Conservation (phyloP, 2,888 invertebrate genomes). For the Drosophila falleni region DNA sequence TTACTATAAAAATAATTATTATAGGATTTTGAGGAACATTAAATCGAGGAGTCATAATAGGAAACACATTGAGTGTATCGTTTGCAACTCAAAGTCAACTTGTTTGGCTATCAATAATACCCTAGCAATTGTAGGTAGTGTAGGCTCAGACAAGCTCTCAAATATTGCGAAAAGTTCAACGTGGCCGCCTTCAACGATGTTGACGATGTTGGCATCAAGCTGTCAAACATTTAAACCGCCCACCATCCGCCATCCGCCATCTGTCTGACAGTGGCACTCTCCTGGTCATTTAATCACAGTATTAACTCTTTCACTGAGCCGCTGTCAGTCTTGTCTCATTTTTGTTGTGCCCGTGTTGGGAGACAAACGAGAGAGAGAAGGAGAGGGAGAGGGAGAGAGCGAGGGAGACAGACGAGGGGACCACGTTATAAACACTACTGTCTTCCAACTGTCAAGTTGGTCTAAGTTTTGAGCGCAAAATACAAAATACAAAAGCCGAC, state of each 20-base stretch:
- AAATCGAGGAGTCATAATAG: constrained; percentile 2
- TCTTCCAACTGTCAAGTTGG: constrained; percentile 78
- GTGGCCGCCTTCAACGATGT: constrained; percentile 8
- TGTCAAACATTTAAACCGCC: constrained; percentile 65
- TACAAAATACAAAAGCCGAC: constrained; percentile 74
- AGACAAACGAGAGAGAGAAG: not conserved
- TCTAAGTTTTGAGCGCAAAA: constrained; percentile 79
- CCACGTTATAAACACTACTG: constrained; percentile 78
- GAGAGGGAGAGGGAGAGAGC: constrained; percentile 2
- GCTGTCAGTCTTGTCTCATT: constrained; percentile 81
- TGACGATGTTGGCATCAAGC: constrained; percentile 48
- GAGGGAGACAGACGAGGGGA: constrained; percentile 10
- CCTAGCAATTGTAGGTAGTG: constrained; percentile 1
- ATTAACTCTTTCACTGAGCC: constrained; percentile 83
- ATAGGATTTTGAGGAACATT: not conserved
- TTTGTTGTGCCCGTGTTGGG: constrained; percentile 32
- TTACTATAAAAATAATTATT: not conserved
- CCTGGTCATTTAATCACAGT: constrained; percentile 80
- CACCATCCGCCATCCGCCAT: constrained; percentile 55
- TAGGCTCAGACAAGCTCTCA: constrained; percentile 36
- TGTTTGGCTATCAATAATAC: constrained; percentile 36
- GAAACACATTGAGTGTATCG: constrained; percentile 27
- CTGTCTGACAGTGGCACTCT: constrained; percentile 75
- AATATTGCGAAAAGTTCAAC: constrained; percentile 29
- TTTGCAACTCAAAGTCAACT: constrained; percentile 1